Evolutionary conservation across 2,797 vertebrate species (phyloP).

Genomic region (Gobio occitaniae): DNA sequence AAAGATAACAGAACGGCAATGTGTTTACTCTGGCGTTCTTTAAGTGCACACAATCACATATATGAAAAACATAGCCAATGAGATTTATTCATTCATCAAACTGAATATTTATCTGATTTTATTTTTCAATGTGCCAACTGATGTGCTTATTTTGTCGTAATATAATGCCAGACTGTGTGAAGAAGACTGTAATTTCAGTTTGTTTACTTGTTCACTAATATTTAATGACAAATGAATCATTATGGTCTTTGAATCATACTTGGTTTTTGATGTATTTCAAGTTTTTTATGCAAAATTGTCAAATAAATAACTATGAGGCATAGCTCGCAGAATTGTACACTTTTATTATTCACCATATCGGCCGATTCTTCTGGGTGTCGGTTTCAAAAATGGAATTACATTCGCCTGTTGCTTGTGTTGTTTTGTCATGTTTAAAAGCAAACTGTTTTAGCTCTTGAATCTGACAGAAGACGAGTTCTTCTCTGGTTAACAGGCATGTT

Average conservation of each 20-base stretch:
- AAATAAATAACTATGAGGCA: conserved; percentile 25
- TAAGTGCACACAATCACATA: neutral
- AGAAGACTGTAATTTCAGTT: neutral
- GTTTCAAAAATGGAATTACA: conserved; percentile 3
- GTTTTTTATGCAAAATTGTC: conserved; percentile 5
- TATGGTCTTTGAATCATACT: neutral
- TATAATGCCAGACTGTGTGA: neutral
- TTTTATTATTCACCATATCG: neutral
- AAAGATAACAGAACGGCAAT: conserved; percentile 43
- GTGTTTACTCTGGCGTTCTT: neutral
- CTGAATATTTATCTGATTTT: neutral
- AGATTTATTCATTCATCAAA: neutral
- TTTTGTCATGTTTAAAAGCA: conserved; percentile 32
- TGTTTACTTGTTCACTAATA: neutral
- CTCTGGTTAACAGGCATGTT: conserved; percentile 42
- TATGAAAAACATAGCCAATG: conserved; percentile 6
- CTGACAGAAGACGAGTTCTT: conserved; percentile 47
- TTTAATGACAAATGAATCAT: conserved; percentile 1
- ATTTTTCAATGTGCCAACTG: conserved; percentile 12
- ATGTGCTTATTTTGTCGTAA: neutral
- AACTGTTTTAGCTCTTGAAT: conserved; percentile 35
- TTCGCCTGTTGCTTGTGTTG: neutral
- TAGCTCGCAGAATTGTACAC: neutral
- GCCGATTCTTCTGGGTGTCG: neutral
- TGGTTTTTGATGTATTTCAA: neutral